phyloP scores from a whole-genome alignment of 2,113 vertebrate species.

The Otus sunia region DNA sequence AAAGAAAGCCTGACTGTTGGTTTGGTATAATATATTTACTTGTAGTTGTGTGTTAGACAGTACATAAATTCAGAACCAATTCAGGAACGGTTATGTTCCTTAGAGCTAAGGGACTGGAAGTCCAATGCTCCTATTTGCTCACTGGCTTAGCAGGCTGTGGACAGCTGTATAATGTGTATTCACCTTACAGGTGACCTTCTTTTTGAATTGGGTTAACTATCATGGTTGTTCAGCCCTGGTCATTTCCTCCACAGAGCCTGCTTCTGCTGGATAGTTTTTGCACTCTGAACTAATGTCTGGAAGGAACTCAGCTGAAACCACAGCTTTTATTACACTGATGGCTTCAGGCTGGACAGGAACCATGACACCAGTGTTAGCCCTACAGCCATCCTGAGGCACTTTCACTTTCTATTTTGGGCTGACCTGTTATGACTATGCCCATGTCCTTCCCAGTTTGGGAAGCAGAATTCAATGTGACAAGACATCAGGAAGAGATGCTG shows the following conservation, averaged over 20 bases:
- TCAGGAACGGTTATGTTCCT: not conserved
- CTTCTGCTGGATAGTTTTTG: not conserved
- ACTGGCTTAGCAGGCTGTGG: not conserved
- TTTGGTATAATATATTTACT: not conserved
- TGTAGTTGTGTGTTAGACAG: accelerated
- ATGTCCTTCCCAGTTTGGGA: not conserved
- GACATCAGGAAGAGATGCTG: not conserved
- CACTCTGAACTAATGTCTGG: not conserved
- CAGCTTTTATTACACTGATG: not conserved
- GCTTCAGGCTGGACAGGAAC: not conserved
- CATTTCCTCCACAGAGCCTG: not conserved
- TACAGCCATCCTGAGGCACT: not conserved
- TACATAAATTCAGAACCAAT: not conserved
- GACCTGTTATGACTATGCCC: not conserved
- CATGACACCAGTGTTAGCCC: not conserved
- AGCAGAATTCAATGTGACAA: not conserved
- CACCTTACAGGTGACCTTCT: not conserved
- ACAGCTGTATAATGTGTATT: not conserved
- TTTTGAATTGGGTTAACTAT: not conserved
- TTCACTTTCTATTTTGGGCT: constrained; percentile 16
- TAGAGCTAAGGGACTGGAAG: not conserved
- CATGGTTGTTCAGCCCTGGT: not conserved
- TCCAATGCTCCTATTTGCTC: not conserved
- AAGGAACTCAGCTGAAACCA: constrained; percentile 12
- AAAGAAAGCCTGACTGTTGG: not conserved